These are phyloP conservation scores for Sarcophaga rosellei DNA, from an alignment of 2,888 invertebrate species.

Conservation along the genomic window DNA sequence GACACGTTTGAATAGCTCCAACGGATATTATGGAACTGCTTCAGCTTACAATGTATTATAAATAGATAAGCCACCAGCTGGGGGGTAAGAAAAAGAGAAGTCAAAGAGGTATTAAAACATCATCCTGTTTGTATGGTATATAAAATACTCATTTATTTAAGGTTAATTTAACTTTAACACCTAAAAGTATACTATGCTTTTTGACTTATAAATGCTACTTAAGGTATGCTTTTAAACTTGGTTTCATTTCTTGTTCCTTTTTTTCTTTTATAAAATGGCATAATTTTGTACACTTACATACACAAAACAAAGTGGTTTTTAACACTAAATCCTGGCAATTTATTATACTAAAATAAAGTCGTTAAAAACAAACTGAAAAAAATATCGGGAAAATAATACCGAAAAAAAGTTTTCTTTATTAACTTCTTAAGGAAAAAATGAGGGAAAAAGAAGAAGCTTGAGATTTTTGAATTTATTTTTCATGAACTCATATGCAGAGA, in stretches of 20 bases:
- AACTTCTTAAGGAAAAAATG: constrained; percentile 37
- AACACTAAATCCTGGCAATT: constrained; percentile 59
- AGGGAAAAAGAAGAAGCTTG: background rate
- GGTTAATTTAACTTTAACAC: constrained; percentile 63
- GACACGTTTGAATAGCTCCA: constrained; percentile 32
- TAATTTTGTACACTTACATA: constrained; percentile 46
- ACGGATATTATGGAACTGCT: constrained; percentile 4
- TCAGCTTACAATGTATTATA: constrained; percentile 38
- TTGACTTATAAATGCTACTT: constrained; percentile 58
- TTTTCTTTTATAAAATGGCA: constrained; percentile 37
- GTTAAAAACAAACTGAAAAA: background rate
- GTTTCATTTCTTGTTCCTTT: background rate
- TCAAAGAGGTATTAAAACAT: background rate
- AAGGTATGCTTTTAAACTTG: constrained; percentile 54
- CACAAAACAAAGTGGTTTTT: constrained; percentile 32
- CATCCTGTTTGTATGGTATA: constrained; percentile 31
- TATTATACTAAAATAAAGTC: constrained; percentile 45
- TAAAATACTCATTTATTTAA: constrained; percentile 54
- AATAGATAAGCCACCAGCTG: constrained; percentile 31
- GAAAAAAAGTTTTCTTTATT: constrained; percentile 55
- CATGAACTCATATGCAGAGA: constrained; percentile 41
- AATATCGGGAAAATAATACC: background rate
- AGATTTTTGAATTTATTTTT: constrained; percentile 28
- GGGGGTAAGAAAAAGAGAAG: background rate
- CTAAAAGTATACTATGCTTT: constrained; percentile 59